Base-by-base conservation (phyloP, 2,888 invertebrate species). In the Steromphala cineraria region DNA sequence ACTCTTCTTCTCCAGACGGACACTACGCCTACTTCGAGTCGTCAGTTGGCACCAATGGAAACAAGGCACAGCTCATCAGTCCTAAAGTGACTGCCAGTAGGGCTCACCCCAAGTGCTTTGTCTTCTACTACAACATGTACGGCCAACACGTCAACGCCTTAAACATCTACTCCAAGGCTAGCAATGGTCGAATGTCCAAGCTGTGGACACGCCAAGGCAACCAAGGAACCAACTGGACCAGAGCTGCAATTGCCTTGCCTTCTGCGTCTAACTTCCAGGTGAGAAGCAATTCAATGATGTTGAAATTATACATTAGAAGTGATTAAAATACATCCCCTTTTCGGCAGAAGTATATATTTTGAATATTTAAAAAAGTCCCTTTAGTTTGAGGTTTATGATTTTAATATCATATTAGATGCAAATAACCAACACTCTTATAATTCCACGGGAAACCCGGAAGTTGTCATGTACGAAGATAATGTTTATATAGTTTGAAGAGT, bases 11-110 rank as follows among this genome's bases (percentile, higher is more conserved):
- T 46, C 13, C 13, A 46, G 90, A 79, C 28, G 91, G 92, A 1
- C 89, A 87, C 80, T 92, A 92, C 83, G 77, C 91, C 52, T 91
- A 90, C 80, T 87, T 90, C 46, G 90, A 91, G 78, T 84, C 95
- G 0, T 93, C 94, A 7, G 95, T 94, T 0, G 92, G 95, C 78
- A 86, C 94, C 80, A 94, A 94, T 0, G 95, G 95, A 0, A 95
- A 95, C 88, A 93, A 93, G 76, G 95, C 95, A 0, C 92, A 94
- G 82, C 82, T 92, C 24, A 75, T 87, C 53, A 89, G 89, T 79
- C 89, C 89, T 15, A 76, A 78, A 0, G 53, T 88, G 10, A 84
- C 79, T n/a, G 55, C 84, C 2, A 77, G 76, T 5, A 56, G 15
- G 8, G 81, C 77, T 40, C 84, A 82, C 19, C 77, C 81, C 75